A percentile compares a stretch with the other conserved stretches of the same genome.
Conservation (phyloP, 2,797 vertebrate species). For the Kryptopterus vitreolus region DNA sequence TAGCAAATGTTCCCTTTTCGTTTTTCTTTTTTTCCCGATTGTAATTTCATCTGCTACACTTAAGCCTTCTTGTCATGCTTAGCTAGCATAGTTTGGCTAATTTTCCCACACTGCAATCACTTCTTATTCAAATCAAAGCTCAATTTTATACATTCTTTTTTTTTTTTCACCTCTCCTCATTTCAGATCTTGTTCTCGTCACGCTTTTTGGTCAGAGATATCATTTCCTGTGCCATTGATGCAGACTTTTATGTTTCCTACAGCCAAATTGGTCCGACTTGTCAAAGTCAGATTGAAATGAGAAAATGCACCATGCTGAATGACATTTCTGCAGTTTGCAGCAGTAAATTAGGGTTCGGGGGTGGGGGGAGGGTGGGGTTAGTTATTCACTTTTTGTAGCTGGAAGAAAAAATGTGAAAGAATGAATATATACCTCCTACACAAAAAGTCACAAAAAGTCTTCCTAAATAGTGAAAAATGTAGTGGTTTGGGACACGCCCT, state of each 20-base stretch:
- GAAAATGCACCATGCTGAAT: not conserved
- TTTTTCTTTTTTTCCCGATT: not conserved
- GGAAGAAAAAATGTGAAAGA: not conserved
- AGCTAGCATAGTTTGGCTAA: not conserved
- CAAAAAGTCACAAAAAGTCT: too few species aligned
- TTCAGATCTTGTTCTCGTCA: slow-evolving; percentile 1
- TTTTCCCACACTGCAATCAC: slow-evolving; percentile 6
- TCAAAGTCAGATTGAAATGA: slow-evolving; percentile 12
- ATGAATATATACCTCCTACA: too few species aligned
- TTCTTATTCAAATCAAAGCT: not conserved
- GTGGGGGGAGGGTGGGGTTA: too few species aligned
- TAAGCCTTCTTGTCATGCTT: slow-evolving; percentile 15
- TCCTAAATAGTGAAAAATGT: too few species aligned
- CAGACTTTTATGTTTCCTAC: not conserved
- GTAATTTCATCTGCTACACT: not conserved
- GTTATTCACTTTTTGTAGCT: not conserved
- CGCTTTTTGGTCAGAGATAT: slow-evolving; percentile 13
- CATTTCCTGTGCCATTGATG: not conserved
- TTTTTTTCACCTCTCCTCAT: not conserved
- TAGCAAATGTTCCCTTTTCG: not conserved
- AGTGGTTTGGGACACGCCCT: not conserved
- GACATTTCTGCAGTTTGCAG: not conserved
- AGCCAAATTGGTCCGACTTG: slow-evolving; percentile 24
- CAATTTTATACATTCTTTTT: not conserved
- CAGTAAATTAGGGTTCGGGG: slow-evolving; percentile 18